A percentile compares a stretch with the other conserved stretches of the same genome.
Conservation (phyloP, 2,888 invertebrate genomes). For the Mimachlamys varia region DNA sequence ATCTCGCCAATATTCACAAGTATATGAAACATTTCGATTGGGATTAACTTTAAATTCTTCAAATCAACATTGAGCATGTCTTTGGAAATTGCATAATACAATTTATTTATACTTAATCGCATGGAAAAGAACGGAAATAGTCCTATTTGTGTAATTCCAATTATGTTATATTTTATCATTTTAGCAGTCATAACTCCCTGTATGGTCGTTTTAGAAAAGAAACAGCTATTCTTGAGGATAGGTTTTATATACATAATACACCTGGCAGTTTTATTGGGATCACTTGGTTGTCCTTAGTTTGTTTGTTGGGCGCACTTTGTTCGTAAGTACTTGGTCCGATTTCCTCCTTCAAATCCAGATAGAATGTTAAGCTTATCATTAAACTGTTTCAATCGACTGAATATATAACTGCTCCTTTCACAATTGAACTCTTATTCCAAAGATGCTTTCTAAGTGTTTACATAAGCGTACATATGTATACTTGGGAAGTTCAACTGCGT, state of each 20-base stretch:
- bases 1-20: not conserved
- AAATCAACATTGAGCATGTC: not conserved
- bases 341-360: not conserved
- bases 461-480: not conserved
- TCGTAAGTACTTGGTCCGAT: not conserved
- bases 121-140: not conserved
- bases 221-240: not conserved
- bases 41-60: not conserved
- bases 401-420: not conserved
- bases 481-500: not conserved
- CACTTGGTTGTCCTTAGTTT: not conserved
- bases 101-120: not conserved
- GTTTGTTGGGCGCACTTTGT: not conserved
- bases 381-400: not conserved
- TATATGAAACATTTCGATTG: not conserved
- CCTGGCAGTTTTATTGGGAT: slow-evolving; percentile 2
- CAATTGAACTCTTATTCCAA: not conserved
- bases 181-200: not conserved
- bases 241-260: not conserved
- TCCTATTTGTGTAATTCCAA: not conserved
- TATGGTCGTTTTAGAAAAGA: not conserved
- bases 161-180: not conserved
- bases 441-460: slow-evolving; percentile 22
- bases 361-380: not conserved
- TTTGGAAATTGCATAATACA: not conserved